Base-by-base conservation (phyloP, 2,113 vertebrate genomes). In the Prinia subflava region DNA sequence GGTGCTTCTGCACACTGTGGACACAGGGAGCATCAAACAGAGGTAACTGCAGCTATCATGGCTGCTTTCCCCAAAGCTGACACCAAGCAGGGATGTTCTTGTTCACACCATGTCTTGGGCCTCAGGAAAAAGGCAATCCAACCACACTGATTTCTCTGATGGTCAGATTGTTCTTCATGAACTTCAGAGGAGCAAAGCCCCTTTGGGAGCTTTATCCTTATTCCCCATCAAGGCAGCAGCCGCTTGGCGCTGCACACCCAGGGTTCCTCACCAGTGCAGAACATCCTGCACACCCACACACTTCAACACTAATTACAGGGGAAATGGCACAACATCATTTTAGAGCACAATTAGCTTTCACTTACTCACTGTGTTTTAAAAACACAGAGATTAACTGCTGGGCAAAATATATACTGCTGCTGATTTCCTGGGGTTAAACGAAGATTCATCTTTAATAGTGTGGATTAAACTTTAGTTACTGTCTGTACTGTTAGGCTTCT, bases 1-100 rank as follows among this genome's bases (percentile, higher is more conserved):
- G 24, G 25, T 0, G 2, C 31, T 64, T 47, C 31, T 0, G 0
- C 0, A 4, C 28, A 2, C 5, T 6, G 15, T 4, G 15, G 35
- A 19, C 3, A 7, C n/a, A n/a, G 35, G 22, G 33, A 70, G 52
- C 10, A 17, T 20, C 13, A 60, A 28, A 35, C 1, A 0, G 2
- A 64, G 18, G 25, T 6, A 46, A 31, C 27, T 0, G 39, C 24
- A 1, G 3, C 83, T 28, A 16, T 7, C 42, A 24, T 5, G 18
- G 60, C 37, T 69, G 59, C 86, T 56, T 18, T 39, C 20, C 46
- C n/a, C 60, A 52, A n/a, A 50, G 37, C 13, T 68, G 49, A 37
- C 41, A 74, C 37, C n/a, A 56, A 31, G 47, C 0, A 47, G 44
- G 2, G 7, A 55, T 25, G 28, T 6, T 63, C n/a, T 14, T 35